Conservation (phyloP, 2,888 invertebrate species). For the Coenonympha glycerion region DNA sequence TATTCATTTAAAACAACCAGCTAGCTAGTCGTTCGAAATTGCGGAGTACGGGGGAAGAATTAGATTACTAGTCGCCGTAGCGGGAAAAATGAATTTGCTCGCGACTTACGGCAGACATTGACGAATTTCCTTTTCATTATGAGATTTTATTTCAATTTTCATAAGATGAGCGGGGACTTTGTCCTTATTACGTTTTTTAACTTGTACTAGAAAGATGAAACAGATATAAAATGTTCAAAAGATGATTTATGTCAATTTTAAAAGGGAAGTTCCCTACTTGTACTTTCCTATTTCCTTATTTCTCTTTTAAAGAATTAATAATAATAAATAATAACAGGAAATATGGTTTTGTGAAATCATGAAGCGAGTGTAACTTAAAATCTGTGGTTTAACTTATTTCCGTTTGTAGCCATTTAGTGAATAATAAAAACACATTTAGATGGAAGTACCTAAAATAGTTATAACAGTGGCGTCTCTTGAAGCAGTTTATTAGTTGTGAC, state of each 20-base stretch:
- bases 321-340: too few species aligned
- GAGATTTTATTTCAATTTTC: conserved; percentile 12
- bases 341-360: too few species aligned
- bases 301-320: too few species aligned
- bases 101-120: conserved; percentile 23
- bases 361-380: too few species aligned
- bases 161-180: conserved; percentile 2
- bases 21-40: conserved; percentile 1
- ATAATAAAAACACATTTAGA: too few species aligned
- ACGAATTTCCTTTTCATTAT: conserved; percentile 31
- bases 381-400: too few species aligned
- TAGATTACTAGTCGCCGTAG: conserved; percentile 12
- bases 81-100: conserved; percentile 27
- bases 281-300: too few species aligned
- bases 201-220: background rate
- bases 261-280: too few species aligned
- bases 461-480: too few species aligned
- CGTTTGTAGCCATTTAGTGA: too few species aligned
- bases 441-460: too few species aligned
- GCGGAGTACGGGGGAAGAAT: conserved; percentile 6
- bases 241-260: background rate
- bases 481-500: too few species aligned
- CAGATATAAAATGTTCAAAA: background rate
- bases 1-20: conserved; percentile 1
- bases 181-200: conserved; percentile 5